Conservation (phyloP, 2,113 vertebrate genomes). For the Mustela nigripes region DNA sequence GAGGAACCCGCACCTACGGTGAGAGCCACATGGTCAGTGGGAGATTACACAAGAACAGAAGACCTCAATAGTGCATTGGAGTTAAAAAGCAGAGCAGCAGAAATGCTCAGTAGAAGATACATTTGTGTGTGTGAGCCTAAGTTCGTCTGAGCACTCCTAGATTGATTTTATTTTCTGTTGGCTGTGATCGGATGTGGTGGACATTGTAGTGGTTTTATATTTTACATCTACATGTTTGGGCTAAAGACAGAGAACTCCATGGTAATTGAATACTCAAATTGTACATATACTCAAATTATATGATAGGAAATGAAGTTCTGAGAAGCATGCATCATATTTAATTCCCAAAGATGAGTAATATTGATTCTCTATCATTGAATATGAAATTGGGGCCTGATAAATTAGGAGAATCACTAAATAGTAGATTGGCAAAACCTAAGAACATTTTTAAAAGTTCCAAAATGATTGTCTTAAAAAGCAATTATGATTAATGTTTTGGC, state of each 20-base stretch:
- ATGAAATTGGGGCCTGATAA: not conserved
- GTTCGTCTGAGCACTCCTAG: not conserved
- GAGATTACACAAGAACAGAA: not conserved
- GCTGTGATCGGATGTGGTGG: fast-evolving
- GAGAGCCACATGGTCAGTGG: not conserved
- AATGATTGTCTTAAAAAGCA: not conserved
- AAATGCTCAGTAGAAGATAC: not conserved
- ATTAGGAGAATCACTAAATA: not conserved
- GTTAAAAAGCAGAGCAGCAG: not conserved
- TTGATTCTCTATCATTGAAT: not conserved
- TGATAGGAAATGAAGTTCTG: not conserved
- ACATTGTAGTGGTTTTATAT: not conserved
- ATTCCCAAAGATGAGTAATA: not conserved
- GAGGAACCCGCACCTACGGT: fast-evolving
- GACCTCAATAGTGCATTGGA: not conserved
- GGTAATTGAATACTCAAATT: not conserved
- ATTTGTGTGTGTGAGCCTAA: not conserved
- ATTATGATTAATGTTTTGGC: not conserved
- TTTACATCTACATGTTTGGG: not conserved
- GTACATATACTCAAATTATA: not conserved
- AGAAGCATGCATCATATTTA: not conserved
- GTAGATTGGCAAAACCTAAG: not conserved
- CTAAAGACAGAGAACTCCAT: not conserved
- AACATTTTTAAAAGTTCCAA: not conserved
- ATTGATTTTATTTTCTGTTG: not conserved